Evolutionary conservation across 1,140 invertebrate species (phyloP), one percentile per base, ranked within the genome.

Genomic region (Cataglyphis hispanica): DNA sequence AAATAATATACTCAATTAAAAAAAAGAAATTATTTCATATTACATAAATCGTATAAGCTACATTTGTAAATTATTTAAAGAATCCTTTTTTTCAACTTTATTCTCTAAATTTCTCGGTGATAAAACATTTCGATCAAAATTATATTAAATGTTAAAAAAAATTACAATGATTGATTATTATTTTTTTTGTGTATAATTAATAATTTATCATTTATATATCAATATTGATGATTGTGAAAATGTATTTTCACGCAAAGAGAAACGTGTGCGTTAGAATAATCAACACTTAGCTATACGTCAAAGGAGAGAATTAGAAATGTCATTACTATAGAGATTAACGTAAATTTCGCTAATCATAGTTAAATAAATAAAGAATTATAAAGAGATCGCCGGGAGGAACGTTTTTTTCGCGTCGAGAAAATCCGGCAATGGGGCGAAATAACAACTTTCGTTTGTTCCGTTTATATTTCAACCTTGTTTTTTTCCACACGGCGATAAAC

Each of bases 391-490:
- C 56, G 34, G 34, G 34, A 66, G 4, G 22, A 78, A 66, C 22
- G 37, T 27, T 53, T 58, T 83, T 83, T 43, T 3, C 22, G 0
- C 34, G 13, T 1, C 7, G 34, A 25, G 3, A 67, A 11, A 27
- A 19, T 40, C n/a, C 25, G 4, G 34, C 67, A 7, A 5, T 31
- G 0, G 46, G 27, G 19, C 66, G 13, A 31, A 40, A 50, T 13
- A 50, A 50, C 3, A 50, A 43, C 40, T 83, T 34, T 8, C 66
- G 16, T 70, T 81, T 72, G 22, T 40, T 61, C 16, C n/a, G n/a
- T n/a, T n/a, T n/a, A 70, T 83, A 83, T 83, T 83, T 74, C 19
- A 60, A 60, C 25, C 8, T 7, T 4, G 43, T 61, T 61, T 83
- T 43, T 50, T 46, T 43, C 22, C 13, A 4, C 13, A 46, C 27